A percentile compares a stretch with the other conserved stretches of the same genome.
Conservation (phyloP, 2,888 invertebrate genomes). For the Agrypnus murinus region DNA sequence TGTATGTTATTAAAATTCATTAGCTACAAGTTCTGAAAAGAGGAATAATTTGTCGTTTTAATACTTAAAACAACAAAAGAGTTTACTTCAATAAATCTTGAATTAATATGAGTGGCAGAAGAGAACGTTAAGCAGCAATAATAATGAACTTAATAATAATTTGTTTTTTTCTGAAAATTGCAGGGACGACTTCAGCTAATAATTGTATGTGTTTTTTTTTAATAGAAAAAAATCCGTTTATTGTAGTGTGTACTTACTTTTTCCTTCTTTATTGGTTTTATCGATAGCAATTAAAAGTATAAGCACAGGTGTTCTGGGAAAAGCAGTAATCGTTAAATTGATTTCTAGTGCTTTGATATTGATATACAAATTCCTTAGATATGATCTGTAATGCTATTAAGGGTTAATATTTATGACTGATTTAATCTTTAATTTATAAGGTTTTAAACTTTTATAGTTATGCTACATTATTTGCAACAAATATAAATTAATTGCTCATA, state of each 20-base stretch:
- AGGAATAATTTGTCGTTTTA: conserved; percentile 54
- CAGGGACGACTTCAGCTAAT: conserved; percentile 42
- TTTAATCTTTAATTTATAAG: conserved; percentile 68
- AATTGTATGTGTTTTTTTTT: conserved; percentile 47
- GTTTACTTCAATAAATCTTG: conserved; percentile 49
- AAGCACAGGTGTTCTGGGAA: conserved; percentile 66
- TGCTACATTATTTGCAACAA: conserved; percentile 39
- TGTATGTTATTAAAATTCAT: conserved; percentile 68
- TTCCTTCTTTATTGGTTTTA: conserved; percentile 41
- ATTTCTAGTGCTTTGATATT: conserved; percentile 65
- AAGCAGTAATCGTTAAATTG: conserved; percentile 66
- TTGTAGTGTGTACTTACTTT: conserved; percentile 25
- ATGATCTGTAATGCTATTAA: conserved; percentile 66
- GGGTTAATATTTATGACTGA: conserved; percentile 66
- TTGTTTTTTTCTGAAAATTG: conserved; percentile 42
- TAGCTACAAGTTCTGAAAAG: conserved; percentile 61
- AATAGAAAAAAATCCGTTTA: too few relatives aligned
- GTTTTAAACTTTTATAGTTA: conserved; percentile 66
- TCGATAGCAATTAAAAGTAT: conserved; percentile 66
- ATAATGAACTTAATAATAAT: conserved; percentile 50
- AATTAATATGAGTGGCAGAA: conserved; percentile 45
- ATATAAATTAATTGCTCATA: conserved; percentile 37
- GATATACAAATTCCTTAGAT: conserved; percentile 68
- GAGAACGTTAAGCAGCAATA: conserved; percentile 23
- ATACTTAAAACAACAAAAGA: conserved; percentile 43